Evolutionary conservation across 2,797 vertebrate species (phyloP).

Genomic region (Salarias fasciatus): DNA sequence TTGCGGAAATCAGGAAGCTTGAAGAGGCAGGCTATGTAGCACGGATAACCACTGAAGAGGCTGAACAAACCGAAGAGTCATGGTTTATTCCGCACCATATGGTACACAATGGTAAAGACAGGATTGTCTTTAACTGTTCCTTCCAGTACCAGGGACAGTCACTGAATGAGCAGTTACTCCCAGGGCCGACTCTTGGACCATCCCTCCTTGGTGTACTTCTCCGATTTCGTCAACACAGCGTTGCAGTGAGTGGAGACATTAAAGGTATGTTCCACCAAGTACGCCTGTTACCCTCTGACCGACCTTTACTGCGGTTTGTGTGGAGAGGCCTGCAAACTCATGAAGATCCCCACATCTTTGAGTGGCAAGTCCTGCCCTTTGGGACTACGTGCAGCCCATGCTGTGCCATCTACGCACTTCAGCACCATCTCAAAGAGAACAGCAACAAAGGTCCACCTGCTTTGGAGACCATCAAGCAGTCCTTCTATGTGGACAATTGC

Average conservation of each 20-base stretch:
- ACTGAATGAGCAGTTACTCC: neutral
- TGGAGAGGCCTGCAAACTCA: no score
- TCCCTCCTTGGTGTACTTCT: neutral
- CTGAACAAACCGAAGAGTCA: neutral
- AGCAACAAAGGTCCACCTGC: neutral
- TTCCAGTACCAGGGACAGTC: neutral
- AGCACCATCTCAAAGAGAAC: neutral
- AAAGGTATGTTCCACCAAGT: neutral
- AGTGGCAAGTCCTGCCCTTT: no score
- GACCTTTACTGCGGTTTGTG: neutral
- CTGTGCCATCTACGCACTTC: neutral
- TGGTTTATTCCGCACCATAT: constrained; percentile 19
- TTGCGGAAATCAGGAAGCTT: constrained; percentile 16
- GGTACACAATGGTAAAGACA: no score
- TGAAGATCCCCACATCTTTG: neutral
- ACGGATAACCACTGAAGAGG: neutral
- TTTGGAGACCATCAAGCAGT: neutral
- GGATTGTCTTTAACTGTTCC: no score
- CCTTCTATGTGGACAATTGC: neutral
- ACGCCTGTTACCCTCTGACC: neutral
- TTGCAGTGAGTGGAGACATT: neutral
- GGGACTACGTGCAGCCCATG: neutral
- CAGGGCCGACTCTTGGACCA: neutral
- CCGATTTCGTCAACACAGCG: neutral
- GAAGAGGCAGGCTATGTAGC: constrained; percentile 4